Conservation (phyloP, 1,140 invertebrate genomes). For the Drosophila subobscura region DNA sequence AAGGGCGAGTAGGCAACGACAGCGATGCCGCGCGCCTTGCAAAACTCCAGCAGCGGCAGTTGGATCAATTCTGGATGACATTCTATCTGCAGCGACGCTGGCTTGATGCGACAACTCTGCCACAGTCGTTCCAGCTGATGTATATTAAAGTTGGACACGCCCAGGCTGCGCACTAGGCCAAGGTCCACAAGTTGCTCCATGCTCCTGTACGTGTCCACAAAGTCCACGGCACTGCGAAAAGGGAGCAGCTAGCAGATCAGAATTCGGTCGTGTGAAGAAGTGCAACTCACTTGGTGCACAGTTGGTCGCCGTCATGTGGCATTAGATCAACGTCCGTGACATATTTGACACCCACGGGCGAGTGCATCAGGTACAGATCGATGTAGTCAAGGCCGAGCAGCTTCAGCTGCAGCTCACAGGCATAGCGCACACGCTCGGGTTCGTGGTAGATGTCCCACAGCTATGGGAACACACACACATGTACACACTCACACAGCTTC, state of each 20-base stretch:
- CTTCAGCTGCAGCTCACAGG: conserved; percentile 84
- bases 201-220: conserved; percentile 94
- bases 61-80: conserved; percentile 94
- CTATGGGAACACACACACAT: conserved; percentile 11
- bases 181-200: conserved; percentile 90
- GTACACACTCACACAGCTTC: background rate
- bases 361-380: conserved; percentile 91
- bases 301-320: conserved; percentile 35
- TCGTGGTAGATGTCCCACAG: conserved; percentile 65
- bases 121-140: conserved; percentile 90
- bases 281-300: conserved; percentile 51
- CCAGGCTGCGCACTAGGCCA: conserved; percentile 90
- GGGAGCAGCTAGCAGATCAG: conserved; percentile 7
- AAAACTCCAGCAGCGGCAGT: conserved; percentile 89
- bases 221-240: conserved; percentile 86
- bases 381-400: conserved; percentile 88
- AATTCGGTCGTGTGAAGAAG: background rate
- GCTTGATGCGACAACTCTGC: conserved; percentile 87
- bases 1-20: conserved; percentile 92
- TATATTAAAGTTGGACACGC: conserved; percentile 95
- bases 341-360: conserved; percentile 85
- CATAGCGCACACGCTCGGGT: conserved; percentile 53
- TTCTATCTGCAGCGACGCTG: conserved; percentile 90
- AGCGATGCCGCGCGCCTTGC: conserved; percentile 86
- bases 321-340: conserved; percentile 51